These are phyloP conservation scores for Prionailurus bengalensis DNA, from an alignment of 2,113 vertebrate species.

Conservation along the genomic window DNA sequence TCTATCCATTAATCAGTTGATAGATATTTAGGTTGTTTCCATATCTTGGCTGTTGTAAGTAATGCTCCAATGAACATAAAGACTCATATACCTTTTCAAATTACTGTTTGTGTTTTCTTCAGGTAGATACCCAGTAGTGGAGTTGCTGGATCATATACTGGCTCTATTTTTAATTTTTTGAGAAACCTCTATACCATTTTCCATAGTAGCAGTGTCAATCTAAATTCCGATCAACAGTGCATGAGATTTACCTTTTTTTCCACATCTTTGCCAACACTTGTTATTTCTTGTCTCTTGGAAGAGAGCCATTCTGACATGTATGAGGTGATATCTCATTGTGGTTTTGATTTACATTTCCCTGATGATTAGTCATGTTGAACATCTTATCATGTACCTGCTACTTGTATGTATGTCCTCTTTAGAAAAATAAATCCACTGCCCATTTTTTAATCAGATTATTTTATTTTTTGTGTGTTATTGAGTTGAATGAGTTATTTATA, in stretches of 20 bases:
- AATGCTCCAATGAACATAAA: not conserved
- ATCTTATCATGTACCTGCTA: not conserved
- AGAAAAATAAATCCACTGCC: not conserved
- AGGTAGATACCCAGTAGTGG: not conserved
- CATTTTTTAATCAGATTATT: not conserved
- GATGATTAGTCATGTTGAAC: not conserved
- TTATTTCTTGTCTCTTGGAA: not conserved
- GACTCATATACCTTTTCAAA: not conserved
- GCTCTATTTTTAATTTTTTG: not conserved
- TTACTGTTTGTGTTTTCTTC: not conserved
- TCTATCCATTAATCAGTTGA: not conserved
- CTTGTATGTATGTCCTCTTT: not conserved
- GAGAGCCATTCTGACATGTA: not conserved
- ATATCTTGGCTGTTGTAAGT: not conserved
- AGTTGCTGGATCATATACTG: not conserved
- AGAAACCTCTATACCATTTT: not conserved
- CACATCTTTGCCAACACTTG: not conserved
- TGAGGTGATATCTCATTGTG: not conserved
- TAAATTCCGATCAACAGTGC: not conserved
- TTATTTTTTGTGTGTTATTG: not conserved
- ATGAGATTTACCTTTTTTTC: not conserved
- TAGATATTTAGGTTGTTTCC: not conserved
- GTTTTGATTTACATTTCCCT: not conserved
- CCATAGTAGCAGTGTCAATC: not conserved
- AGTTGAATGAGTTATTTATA: not conserved